Conservation (phyloP, 2,113 vertebrate genomes). For the Sisor rabdophorus region DNA sequence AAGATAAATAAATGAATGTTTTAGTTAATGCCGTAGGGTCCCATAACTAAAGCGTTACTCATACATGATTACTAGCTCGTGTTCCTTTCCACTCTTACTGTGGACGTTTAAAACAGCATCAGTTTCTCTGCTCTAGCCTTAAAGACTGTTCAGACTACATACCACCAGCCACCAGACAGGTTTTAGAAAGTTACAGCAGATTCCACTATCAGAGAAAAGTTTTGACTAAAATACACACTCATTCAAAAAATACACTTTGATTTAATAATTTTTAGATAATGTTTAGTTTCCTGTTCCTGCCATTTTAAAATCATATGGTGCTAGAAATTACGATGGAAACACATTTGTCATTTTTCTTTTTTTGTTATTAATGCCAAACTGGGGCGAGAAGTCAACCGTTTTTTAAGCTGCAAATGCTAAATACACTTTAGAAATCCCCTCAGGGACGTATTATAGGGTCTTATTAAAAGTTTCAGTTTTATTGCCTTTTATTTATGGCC, state of each 20-base stretch:
- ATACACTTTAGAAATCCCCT: conserved; percentile 61
- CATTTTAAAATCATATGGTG: conserved; percentile 27
- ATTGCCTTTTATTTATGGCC: conserved; percentile 72
- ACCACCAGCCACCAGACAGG: background rate
- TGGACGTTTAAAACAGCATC: background rate
- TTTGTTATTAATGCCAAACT: conserved; percentile 53
- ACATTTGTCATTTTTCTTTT: conserved; percentile 61
- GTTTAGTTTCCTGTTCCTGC: conserved; percentile 31
- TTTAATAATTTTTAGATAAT: conserved; percentile 33
- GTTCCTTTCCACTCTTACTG: background rate
- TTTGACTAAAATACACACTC: background rate
- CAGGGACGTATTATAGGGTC: conserved; percentile 55
- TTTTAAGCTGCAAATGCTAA: conserved; percentile 57
- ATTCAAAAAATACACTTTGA: conserved; percentile 1
- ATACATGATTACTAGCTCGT: no score
- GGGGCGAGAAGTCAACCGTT: conserved; percentile 44
- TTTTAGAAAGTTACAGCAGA: background rate
- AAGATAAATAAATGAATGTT: no score
- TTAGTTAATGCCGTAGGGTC: no score
- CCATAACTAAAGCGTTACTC: no score
- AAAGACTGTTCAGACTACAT: background rate
- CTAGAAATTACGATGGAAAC: conserved; percentile 41
- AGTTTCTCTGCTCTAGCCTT: conserved; percentile 7
- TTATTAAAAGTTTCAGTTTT: conserved; percentile 72
- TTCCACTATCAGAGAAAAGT: background rate